Conservation (phyloP, 2,113 vertebrate genomes). For the Tychaedon coryphoeus region DNA sequence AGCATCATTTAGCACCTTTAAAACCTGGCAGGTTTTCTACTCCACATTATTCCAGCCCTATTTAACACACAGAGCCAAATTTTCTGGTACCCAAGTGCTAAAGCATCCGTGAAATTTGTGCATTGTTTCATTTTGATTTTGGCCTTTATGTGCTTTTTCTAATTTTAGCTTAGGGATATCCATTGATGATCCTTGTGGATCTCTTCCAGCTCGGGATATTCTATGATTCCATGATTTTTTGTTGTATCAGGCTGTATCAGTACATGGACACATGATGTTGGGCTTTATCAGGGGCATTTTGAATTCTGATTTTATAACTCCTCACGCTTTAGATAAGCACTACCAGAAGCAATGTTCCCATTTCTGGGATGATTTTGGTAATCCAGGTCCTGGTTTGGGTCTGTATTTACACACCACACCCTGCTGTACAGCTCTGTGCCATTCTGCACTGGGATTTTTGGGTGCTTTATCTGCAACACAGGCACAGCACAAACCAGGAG, state of each 20-base stretch:
- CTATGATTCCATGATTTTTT: neutral
- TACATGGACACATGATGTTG: rapidly evolving
- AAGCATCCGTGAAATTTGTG: rapidly evolving
- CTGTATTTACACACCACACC: neutral
- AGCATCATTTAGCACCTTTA: neutral
- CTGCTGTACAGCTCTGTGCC: rapidly evolving
- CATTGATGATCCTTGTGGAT: neutral
- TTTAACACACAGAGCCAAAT: rapidly evolving
- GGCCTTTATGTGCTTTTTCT: rapidly evolving
- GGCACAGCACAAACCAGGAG: neutral
- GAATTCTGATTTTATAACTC: neutral
- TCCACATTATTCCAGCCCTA: too few relatives aligned
- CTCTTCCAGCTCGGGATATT: neutral
- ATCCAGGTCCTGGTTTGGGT: too few relatives aligned
- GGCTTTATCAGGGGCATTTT: rapidly evolving
- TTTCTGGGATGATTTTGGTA: neutral
- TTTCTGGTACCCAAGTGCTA: neutral
- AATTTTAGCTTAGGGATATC: neutral
- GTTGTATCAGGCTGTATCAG: rapidly evolving
- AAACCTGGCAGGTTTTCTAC: neutral
- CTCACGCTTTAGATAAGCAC: neutral
- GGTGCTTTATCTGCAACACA: neutral
- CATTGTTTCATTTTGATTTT: rapidly evolving
- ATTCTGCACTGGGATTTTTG: neutral
- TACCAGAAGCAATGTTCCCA: neutral